Percentiles rank a stretch among this genome's conserved stretches.
phyloP scores from a whole-genome alignment of 2,797 vertebrate species.

The Percopsis omiscomaycus region DNA sequence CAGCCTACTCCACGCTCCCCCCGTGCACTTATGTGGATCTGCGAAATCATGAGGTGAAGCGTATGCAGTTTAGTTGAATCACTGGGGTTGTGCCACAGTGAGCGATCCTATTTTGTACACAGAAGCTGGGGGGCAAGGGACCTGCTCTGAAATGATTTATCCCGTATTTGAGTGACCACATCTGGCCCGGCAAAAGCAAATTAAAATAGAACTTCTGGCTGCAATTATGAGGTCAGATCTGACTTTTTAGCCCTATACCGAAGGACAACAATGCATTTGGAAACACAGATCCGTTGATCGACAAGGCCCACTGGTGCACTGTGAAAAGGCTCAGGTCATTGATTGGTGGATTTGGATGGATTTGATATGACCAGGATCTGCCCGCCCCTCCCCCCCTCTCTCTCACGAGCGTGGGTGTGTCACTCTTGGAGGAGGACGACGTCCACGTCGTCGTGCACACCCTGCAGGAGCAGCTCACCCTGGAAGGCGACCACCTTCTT shows the following conservation, averaged over 20 bases:
- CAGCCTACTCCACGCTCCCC: not conserved
- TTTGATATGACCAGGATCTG: constrained; percentile 21
- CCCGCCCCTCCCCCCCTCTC: not conserved
- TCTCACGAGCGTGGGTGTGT: constrained; percentile 14
- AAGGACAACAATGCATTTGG: not conserved
- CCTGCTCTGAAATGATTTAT: constrained; percentile 15
- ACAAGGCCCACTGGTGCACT: constrained; percentile 15
- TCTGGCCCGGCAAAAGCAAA: constrained; percentile 32
- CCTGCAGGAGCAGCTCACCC: constrained; percentile 92
- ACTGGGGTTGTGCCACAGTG: not conserved
- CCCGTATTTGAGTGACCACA: constrained; percentile 10
- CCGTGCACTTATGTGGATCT: not conserved
- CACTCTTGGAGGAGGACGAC: constrained; percentile 81
- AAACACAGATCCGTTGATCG: not conserved
- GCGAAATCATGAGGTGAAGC: too few species aligned
- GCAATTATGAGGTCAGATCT: constrained; percentile 4
- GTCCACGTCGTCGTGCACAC: constrained; percentile 91
- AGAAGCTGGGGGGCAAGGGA: constrained; percentile 1
- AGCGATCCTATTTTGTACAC: constrained; percentile 1
- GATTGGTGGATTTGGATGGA: constrained; percentile 20
- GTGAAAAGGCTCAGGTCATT: constrained; percentile 23
- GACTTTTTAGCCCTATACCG: constrained; percentile 8
- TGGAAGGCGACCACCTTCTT: constrained; percentile 83
- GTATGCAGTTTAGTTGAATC: constrained; percentile 1
- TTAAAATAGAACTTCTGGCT: constrained; percentile 2